Evolutionary conservation across 2,888 invertebrate species (phyloP), one percentile per base, ranked within the genome.

Genomic region (Diogma glabrata): DNA sequence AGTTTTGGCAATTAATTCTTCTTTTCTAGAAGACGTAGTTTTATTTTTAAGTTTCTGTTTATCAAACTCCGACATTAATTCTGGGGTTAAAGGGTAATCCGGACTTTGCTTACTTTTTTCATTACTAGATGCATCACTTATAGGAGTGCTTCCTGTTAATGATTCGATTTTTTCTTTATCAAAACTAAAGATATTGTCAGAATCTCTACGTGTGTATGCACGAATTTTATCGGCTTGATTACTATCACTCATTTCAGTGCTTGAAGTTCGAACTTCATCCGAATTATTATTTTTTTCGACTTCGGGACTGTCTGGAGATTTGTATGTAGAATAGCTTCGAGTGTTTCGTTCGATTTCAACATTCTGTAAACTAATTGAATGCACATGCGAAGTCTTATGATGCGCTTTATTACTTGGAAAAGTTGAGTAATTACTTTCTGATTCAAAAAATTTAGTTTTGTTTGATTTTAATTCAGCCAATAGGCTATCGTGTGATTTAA

Each of bases 161-260:
- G 82, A 82, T 61, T 84, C 83, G 53, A 84, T 84, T 60, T 81
- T 79, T 57, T 84, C 84, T 63, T 84, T 82, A 61, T 84, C 84
- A 58, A 84, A 84, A 65, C 84, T 84, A 60, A 84, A 84, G 6
- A 84, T 81, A 57, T 83, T 77, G 55, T 77, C 76, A 54, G 68
- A 78, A n/a, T 83, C 83, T 14, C 82, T 77, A 5, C 82, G 77
- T 19, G 81, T 78, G 59, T 75, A 79, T 1, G 65, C 63, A 0
- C 63, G 62, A n/a, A 66, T 65, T 57, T 67, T 69, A 19, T 66
- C 64, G 1, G 62, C 64, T 28, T 69, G 67, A 1, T 51, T 30
- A n/a, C n/a, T n/a, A 24, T 52, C 51, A 14, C 17, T 28, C 8
- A 77, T 77, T 48, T 67, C 61, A 54, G 46, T 46, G 20, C 30